Evolutionary conservation across 2,888 invertebrate species (phyloP).

Genomic region (Bibio marci): DNA sequence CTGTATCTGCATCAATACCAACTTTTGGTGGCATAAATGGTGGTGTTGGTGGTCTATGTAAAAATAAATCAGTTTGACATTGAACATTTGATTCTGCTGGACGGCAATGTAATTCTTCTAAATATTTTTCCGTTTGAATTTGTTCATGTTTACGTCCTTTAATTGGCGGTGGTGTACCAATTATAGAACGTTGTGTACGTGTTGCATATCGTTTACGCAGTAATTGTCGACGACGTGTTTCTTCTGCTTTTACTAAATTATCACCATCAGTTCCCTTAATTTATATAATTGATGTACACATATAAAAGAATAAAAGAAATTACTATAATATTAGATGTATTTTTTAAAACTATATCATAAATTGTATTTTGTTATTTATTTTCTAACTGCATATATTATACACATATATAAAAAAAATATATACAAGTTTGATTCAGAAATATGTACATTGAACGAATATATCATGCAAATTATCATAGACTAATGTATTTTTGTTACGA

Average conservation of each 20-base stretch:
- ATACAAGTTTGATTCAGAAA: too few species aligned
- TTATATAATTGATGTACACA: too few species aligned
- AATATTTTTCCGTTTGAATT: slow-evolving; percentile 76
- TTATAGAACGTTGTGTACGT: slow-evolving; percentile 35
- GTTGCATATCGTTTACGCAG: slow-evolving; percentile 44
- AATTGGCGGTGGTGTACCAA: slow-evolving; percentile 35
- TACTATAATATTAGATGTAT: not conserved
- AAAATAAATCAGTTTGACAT: slow-evolving; percentile 75
- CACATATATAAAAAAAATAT: too few species aligned
- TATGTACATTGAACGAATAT: too few species aligned
- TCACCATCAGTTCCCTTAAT: slow-evolving; percentile 22
- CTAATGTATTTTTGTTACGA: too few species aligned
- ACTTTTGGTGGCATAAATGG: slow-evolving; percentile 60
- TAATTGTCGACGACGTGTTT: slow-evolving; percentile 47
- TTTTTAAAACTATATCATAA: too few species aligned
- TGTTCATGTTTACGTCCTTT: slow-evolving; percentile 70
- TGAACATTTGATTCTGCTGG: slow-evolving; percentile 60
- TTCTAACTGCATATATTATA: too few species aligned
- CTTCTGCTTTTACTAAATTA: slow-evolving; percentile 23
- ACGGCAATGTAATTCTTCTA: slow-evolving; percentile 69
- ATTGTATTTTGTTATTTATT: too few species aligned
- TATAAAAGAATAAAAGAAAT: slow-evolving; percentile 5
- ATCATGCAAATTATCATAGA: too few species aligned
- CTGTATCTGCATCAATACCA: slow-evolving; percentile 66
- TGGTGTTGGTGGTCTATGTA: slow-evolving; percentile 68